Base-by-base conservation (phyloP, 2,797 vertebrate species). In the Vireo griseus region DNA sequence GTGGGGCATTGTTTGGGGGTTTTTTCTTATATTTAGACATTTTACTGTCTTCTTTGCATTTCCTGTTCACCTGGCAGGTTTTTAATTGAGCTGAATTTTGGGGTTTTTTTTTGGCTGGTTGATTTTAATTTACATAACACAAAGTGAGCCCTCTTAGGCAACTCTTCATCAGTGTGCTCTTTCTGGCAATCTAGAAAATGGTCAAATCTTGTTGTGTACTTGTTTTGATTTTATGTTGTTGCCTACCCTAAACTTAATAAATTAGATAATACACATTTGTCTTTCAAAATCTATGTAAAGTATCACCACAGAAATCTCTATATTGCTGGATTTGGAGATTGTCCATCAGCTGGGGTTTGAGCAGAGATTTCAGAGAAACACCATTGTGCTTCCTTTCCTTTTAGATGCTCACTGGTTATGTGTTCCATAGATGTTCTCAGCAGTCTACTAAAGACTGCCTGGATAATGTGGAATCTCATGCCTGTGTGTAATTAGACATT, bases 1-100 rank as follows among this genome's bases (percentile, higher is more conserved):
- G 5, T 8, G 5, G 9, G 13, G 5, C 2, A 0, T 21, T 39
- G 35, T 58, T 39, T 24, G 10, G 22, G 5, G 17, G 5, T 10
- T 59, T 59, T 58, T 59, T 13, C 16, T 37, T 28, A 20, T 44
- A 5, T 42, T 88, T 33, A 76, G 24, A 25, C 5, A 33, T 67
- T 66, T 65, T 63, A 25, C 18, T 84, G 2, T 55, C 45, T 71
- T 84, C 4, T 42, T 68, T 68, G 7, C 6, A 19, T 87, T 81
- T 89, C 21, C 21, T 78, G 3, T 61, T 88, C 78, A 5, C 14
- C 9, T 75, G 10, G 35, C 3, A 72, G 17, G 2, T 44, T 83
- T 89, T 67, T 10, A 33, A 24, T 40, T 59, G 20, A 4, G 6
- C 44, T 72, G 9, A 31, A 6, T 28, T 37, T 25, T 31, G 9